A percentile compares a stretch with the other conserved stretches of the same genome.
Evolutionary conservation across 2,797 vertebrate species (phyloP).

Genomic region (Sebastes melanostomus): DNA sequence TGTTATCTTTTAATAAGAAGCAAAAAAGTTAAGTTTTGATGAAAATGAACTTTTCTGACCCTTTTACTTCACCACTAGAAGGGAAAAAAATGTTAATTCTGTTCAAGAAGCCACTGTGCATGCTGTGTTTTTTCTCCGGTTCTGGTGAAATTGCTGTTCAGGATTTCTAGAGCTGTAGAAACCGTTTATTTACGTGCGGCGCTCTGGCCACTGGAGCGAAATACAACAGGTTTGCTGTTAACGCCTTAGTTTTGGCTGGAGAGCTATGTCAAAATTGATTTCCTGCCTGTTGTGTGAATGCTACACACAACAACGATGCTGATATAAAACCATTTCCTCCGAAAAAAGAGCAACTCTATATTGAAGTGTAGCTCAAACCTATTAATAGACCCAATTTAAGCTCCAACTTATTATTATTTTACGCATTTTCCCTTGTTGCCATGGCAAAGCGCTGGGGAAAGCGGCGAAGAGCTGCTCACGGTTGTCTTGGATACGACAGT

Average conservation of each 20-base stretch:
- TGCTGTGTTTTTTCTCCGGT: neutral
- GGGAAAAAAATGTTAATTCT: neutral
- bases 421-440: constrained; percentile 82
- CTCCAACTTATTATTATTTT: constrained; percentile 80
- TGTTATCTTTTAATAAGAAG: neutral
- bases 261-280: constrained; percentile 14
- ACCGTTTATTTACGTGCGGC: neutral
- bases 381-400: constrained; percentile 58
- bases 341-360: constrained; percentile 6
- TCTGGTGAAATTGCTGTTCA: neutral
- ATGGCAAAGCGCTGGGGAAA: constrained; percentile 72
- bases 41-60: neutral
- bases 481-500: constrained; percentile 85
- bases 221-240: neutral
- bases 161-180: neutral
- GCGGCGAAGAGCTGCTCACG: constrained; percentile 61
- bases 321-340: constrained; percentile 15
- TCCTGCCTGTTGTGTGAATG: constrained; percentile 12
- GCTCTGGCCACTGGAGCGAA: neutral
- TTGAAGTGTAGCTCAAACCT: constrained; percentile 37
- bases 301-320: neutral
- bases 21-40: neutral
- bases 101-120: neutral
- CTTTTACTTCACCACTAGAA: neutral
- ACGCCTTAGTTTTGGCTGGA: neutral